Evolutionary conservation across 64 coral and sea anemone genomes (phyloP).

Genomic region (Hydrozoanthus tunicans): DNA sequence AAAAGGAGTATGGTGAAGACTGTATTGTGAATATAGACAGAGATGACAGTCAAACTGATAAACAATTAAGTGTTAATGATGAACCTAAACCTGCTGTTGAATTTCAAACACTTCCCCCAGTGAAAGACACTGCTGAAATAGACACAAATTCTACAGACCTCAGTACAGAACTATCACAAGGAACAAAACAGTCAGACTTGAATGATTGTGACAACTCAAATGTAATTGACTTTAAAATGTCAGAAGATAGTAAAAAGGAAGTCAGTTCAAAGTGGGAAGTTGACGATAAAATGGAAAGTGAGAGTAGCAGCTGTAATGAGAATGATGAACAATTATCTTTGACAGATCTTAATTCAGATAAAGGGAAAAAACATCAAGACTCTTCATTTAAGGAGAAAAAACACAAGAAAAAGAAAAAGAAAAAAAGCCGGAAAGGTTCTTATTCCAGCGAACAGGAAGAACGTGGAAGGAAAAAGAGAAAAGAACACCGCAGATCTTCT

Average conservation of each 20-base stretch:
- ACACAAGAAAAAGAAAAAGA: slow-evolving; percentile 58
- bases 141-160: background rate
- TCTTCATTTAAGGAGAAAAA: slow-evolving; percentile 27
- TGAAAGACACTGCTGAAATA: background rate
- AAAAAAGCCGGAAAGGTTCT: slow-evolving; percentile 10
- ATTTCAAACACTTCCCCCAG: background rate
- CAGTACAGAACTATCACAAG: background rate
- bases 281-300: slow-evolving; percentile 21
- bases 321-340: background rate
- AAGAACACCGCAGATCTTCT: background rate
- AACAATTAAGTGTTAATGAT: background rate
- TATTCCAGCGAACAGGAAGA: background rate
- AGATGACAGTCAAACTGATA: background rate
- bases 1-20: background rate
- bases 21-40: slow-evolving; percentile 3
- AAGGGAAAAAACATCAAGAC: background rate
- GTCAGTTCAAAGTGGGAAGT: background rate
- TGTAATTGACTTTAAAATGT: slow-evolving; percentile 26
- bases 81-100: background rate
- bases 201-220: background rate
- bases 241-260: slow-evolving; percentile 1
- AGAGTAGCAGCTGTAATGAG: slow-evolving; percentile 13
- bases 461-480: background rate
- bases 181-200: background rate
- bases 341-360: slow-evolving; percentile 17